These are phyloP conservation scores for Andrena flavipes DNA, from an alignment of 2,888 invertebrate genomes.

Conservation along the genomic window DNA sequence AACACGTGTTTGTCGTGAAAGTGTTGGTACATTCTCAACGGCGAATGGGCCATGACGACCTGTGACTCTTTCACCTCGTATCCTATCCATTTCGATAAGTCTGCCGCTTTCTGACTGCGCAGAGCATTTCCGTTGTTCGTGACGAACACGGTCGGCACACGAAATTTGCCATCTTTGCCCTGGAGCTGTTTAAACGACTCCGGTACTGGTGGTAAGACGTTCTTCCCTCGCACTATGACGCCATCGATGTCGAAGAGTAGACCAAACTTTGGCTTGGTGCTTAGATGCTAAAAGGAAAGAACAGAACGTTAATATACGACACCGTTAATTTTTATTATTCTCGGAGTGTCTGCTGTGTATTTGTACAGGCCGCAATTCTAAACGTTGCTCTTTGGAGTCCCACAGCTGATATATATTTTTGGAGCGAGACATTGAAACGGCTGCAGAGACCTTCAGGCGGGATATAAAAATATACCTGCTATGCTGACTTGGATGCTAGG, in stretches of 20 bases:
- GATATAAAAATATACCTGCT: slow-evolving; percentile 68
- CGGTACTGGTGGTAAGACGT: slow-evolving; percentile 87
- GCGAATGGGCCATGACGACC: slow-evolving; percentile 89
- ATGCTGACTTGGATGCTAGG: slow-evolving; percentile 18
- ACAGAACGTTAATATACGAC: background rate
- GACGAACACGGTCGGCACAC: slow-evolving; percentile 88
- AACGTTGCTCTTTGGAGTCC: background rate
- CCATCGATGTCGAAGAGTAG: slow-evolving; percentile 89
- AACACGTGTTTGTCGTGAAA: slow-evolving; percentile 88
- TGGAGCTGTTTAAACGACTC: slow-evolving; percentile 87
- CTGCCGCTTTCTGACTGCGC: slow-evolving; percentile 87
- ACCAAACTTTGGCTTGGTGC: slow-evolving; percentile 86
- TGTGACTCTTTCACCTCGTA: slow-evolving; percentile 87
- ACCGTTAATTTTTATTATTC: background rate
- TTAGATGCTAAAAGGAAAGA: slow-evolving; percentile 75
- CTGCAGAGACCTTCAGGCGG: slow-evolving; percentile 38
- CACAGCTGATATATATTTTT: slow-evolving; percentile 49
- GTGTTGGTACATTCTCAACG: slow-evolving; percentile 87
- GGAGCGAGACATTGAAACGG: slow-evolving; percentile 43
- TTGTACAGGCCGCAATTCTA: background rate
- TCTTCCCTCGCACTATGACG: slow-evolving; percentile 88
- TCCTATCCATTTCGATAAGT: slow-evolving; percentile 87
- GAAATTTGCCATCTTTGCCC: slow-evolving; percentile 86
- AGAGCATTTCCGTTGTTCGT: slow-evolving; percentile 89
- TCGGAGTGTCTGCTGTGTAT: background rate